phyloP scores from a whole-genome alignment of 2,113 vertebrate species.

The Cichladusa arquata region DNA sequence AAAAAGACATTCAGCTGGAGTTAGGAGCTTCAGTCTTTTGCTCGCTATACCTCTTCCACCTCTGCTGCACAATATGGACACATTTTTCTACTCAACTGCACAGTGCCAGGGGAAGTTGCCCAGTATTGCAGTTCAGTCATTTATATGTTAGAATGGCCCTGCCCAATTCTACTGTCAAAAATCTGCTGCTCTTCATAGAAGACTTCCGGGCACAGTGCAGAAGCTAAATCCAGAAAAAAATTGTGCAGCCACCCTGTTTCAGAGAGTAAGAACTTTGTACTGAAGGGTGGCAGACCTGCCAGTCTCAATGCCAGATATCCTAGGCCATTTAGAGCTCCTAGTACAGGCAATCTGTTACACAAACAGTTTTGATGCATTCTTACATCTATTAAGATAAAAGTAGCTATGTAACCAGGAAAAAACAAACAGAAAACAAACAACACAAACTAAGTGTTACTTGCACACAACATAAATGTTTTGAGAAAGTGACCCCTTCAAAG shows the following conservation, averaged over 20 bases:
- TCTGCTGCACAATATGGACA: background rate
- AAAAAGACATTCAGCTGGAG: background rate
- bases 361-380: background rate
- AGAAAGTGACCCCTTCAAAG: background rate
- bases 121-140: background rate
- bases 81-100: background rate
- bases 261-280: background rate
- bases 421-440: background rate
- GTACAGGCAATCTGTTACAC: background rate
- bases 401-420: background rate
- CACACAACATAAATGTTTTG: background rate
- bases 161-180: too few relatives aligned
- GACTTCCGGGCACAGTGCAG: background rate
- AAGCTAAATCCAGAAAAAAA: background rate
- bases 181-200: background rate
- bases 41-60: background rate
- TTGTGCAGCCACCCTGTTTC: background rate
- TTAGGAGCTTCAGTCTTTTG: background rate
- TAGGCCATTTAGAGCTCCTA: background rate
- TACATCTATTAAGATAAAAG: background rate
- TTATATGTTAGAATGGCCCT: background rate
- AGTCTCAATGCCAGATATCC: background rate
- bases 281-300: background rate
- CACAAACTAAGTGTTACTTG: background rate
- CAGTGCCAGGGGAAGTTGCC: background rate